Evolutionary conservation across 2,113 vertebrate species (phyloP).

Genomic region (Gasterosteus aculeatus): DNA sequence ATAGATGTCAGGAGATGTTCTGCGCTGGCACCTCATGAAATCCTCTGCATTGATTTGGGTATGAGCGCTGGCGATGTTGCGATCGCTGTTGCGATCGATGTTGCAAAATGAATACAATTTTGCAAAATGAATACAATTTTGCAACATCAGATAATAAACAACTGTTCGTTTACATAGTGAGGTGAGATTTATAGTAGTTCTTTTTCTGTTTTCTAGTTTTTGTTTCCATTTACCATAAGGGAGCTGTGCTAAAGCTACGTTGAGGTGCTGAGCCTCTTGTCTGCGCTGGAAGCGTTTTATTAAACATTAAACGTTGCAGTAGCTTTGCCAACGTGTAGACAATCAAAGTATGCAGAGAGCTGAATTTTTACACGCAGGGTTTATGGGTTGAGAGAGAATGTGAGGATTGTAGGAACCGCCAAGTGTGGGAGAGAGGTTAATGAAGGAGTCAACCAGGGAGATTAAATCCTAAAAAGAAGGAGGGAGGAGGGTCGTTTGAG

Average conservation of each 20-base stretch:
- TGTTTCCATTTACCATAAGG: neutral
- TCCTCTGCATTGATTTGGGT: neutral
- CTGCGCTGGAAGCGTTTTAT: conserved; percentile 23
- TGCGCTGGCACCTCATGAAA: neutral
- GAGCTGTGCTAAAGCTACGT: neutral
- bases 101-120: too few species aligned
- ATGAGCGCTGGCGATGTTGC: too few species aligned
- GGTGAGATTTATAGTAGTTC: neutral
- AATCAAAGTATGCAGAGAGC: conserved; percentile 18
- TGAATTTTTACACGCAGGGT: conserved; percentile 15
- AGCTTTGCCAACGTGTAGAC: neutral
- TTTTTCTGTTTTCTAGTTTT: conserved; percentile 1
- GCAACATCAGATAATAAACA: neutral
- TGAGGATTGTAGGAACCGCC: conserved; percentile 25
- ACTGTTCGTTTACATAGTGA: neutral
- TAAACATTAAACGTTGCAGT: conserved; percentile 17
- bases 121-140: neutral
- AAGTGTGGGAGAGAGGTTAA: conserved; percentile 53
- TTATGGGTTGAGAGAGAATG: conserved; percentile 36
- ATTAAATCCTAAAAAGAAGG: conserved; percentile 36
- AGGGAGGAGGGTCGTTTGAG: conserved; percentile 11
- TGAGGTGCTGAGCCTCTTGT: neutral
- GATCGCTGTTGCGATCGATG: too few species aligned
- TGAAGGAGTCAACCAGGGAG: conserved; percentile 29
- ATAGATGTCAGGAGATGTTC: neutral